Evolutionary conservation across 1,140 invertebrate genomes (phyloP).

Genomic region (Scaptomyza graminum): DNA sequence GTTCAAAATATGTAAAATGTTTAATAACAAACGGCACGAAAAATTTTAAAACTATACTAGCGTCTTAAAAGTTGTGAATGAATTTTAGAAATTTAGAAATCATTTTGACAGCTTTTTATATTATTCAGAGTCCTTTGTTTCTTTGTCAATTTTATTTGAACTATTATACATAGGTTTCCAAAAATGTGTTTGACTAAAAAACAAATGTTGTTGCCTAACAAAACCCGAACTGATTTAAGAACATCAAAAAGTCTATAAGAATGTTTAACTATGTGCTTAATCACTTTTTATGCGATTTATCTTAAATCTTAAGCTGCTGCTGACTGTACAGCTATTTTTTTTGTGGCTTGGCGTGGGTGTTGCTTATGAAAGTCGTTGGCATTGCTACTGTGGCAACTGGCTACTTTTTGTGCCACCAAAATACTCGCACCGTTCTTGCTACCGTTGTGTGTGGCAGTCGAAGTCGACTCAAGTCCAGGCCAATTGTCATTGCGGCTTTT

Average conservation of each 20-base stretch:
- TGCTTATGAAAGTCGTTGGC: conserved; percentile 39
- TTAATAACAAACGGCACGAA: no score
- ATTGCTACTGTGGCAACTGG: conserved; percentile 1
- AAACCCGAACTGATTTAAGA: neutral
- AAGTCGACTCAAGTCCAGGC: conserved; percentile 8
- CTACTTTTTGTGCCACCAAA: conserved; percentile 14
- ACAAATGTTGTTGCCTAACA: neutral
- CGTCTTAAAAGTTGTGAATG: no score
- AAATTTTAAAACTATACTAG: no score
- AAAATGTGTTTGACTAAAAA: no score
- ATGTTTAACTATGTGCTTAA: conserved; percentile 18
- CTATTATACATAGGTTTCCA: no score
- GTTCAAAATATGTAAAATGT: no score
- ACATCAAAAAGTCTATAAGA: neutral
- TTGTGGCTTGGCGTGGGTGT: conserved; percentile 36
- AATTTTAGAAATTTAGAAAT: no score
- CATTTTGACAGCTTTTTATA: no score
- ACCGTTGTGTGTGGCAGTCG: conserved; percentile 35
- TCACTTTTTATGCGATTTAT: conserved; percentile 34
- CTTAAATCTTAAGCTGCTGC: conserved; percentile 32
- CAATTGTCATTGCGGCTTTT: conserved; percentile 34
- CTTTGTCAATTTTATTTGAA: no score
- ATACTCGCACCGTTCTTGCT: neutral
- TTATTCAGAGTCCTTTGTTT: no score
- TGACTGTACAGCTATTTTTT: conserved; percentile 30